Conservation (phyloP, 2,113 vertebrate species). For the Oncorhynchus mykiss region DNA sequence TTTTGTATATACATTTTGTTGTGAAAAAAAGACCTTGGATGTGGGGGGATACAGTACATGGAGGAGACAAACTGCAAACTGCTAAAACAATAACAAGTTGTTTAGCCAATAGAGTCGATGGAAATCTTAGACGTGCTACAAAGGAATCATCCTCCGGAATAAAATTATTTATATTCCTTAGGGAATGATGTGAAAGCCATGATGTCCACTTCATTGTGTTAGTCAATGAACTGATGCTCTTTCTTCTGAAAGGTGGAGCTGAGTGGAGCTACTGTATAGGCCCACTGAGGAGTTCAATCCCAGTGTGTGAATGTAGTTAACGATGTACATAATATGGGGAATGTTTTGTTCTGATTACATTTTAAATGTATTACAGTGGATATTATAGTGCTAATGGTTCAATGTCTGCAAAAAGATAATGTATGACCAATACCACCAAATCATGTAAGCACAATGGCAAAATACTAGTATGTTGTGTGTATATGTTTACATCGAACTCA, state of each 20-base stretch:
- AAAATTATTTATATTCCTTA: too few relatives aligned
- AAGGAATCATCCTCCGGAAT: too few relatives aligned
- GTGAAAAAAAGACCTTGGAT: too few relatives aligned
- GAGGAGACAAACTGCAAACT: too few relatives aligned
- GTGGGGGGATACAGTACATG: too few relatives aligned
- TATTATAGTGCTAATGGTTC: neutral
- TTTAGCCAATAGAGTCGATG: too few relatives aligned
- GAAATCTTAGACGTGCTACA: too few relatives aligned
- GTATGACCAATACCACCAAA: neutral
- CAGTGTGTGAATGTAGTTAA: neutral
- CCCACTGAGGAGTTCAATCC: neutral
- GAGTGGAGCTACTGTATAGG: neutral
- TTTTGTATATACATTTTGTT: too few relatives aligned
- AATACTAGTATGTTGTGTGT: neutral
- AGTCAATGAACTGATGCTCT: conserved; percentile 15
- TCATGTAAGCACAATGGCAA: too few relatives aligned
- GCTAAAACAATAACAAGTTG: too few relatives aligned
- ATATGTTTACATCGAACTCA: neutral
- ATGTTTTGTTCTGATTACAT: neutral
- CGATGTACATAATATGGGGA: neutral
- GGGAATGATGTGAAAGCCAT: conserved; percentile 56
- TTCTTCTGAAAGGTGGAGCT: neutral
- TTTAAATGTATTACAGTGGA: neutral
- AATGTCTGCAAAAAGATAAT: neutral
- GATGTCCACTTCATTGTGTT: conserved; percentile 64